phyloP scores from a whole-genome alignment of 2,113 vertebrate genomes.

The Speoplatyrhinus poulsoni region DNA sequence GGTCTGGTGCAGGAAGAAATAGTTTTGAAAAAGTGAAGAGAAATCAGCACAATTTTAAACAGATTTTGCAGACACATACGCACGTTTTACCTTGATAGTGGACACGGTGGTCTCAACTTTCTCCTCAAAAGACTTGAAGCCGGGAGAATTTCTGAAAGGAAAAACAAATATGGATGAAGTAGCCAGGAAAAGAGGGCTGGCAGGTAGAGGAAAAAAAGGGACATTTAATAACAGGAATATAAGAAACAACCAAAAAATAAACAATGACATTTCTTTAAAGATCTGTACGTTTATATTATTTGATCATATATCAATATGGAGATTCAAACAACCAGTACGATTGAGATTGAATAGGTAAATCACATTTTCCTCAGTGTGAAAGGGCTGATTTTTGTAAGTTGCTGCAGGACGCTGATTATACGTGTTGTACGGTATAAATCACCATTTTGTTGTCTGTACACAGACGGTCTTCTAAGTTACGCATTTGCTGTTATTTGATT shows the following conservation, averaged over 20 bases:
- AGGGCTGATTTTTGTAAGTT: neutral
- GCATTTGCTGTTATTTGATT: too few species aligned
- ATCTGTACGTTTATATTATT: too few species aligned
- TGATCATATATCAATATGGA: too few species aligned
- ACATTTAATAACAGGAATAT: neutral
- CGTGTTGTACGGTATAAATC: neutral
- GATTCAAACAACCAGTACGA: too few species aligned
- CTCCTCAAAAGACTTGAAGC: constrained; percentile 97
- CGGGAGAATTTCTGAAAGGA: constrained; percentile 88
- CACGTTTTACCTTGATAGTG: constrained; percentile 86
- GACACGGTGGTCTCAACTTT: constrained; percentile 95
- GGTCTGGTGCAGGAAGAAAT: constrained; percentile 71
- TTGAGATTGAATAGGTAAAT: too few species aligned
- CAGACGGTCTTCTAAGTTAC: neutral
- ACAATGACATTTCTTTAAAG: too few species aligned
- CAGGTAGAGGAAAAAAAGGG: neutral
- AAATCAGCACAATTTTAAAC: neutral
- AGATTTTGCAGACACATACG: neutral
- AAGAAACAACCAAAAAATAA: neutral
- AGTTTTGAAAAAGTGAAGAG: neutral
- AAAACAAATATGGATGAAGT: neutral
- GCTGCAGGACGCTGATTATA: neutral
- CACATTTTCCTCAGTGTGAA: neutral
- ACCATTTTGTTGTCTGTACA: neutral
- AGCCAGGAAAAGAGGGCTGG: neutral